A percentile compares a stretch with the other conserved stretches of the same genome.
phyloP scores from a whole-genome alignment of 2,888 invertebrate genomes.

The Coenonympha arcania region DNA sequence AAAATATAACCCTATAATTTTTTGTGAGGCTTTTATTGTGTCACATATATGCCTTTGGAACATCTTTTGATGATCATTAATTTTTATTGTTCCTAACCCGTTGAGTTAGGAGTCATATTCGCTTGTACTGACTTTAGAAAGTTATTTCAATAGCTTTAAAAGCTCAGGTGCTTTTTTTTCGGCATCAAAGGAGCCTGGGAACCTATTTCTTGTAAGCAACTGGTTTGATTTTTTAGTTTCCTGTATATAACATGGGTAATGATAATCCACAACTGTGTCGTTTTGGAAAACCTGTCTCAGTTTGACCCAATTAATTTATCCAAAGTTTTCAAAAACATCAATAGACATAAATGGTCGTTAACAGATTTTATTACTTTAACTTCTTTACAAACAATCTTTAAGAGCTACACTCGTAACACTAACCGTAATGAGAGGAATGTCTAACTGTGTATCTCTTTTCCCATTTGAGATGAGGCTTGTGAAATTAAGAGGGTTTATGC shows the following conservation, averaged over 20 bases:
- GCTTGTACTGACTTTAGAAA: constrained; percentile 10
- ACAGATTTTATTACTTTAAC: too few species aligned
- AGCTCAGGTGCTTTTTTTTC: constrained; percentile 9
- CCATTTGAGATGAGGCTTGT: too few species aligned
- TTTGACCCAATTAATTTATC: too few species aligned
- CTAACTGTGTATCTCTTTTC: too few species aligned
- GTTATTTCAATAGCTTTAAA: constrained; percentile 2
- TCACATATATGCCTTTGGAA: constrained; percentile 11
- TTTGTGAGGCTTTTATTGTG: constrained; percentile 14
- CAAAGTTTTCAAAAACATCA: too few species aligned
- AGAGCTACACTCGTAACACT: too few species aligned
- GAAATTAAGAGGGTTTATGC: too few species aligned
- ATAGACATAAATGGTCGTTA: too few species aligned
- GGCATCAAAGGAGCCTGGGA: constrained; percentile 1
- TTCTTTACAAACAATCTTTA: too few species aligned
- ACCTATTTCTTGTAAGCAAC: constrained; percentile 7
- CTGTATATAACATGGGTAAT: background rate
- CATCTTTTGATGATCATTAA: constrained; percentile 7
- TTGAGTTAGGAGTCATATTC: background rate
- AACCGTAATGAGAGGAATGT: too few species aligned
- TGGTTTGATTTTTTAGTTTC: background rate
- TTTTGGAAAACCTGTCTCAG: too few species aligned
- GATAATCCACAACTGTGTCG: too few species aligned
- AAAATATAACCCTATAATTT: constrained; percentile 8
- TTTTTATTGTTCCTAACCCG: constrained; percentile 1